Evolutionary conservation across 2,797 vertebrate species (phyloP), one percentile per base, ranked within the genome.

Genomic region (Amazona ochrocephala): DNA sequence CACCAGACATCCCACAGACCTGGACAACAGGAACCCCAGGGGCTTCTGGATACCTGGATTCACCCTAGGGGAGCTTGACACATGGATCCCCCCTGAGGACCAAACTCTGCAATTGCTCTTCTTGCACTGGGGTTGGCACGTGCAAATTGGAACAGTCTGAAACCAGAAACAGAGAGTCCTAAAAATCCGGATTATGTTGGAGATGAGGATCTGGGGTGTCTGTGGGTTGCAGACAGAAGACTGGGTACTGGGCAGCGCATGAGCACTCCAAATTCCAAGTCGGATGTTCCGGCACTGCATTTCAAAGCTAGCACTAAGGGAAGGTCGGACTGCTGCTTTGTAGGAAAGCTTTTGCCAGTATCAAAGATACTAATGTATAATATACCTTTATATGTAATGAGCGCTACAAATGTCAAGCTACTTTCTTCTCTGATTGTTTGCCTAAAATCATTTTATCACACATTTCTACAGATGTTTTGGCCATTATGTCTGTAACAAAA

Each of bases 1-100:
- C 4, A 0, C 50, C 1, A 2, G 47, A 77, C 9, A 48, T 5
- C 10, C 26, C 39, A 3, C 11, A 58, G 19, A 65, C 2, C 1
- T 30, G 74, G 27, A 50, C 42, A 73, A 9, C 26, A 62, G 16
- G 27, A 0, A 10, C 11, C 5, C 10, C 3, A 16, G n/a, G 27
- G 29, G 32, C 27, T 66, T 80, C n/a, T 41, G 34, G 1, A 27
- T 27, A 19, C 26, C 39, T 13, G 77, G 32, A 86, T 56, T 90
- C 71, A 39, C 18, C 30, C 6, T 44, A 65, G n/a, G 11, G 32
- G 32, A 60, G 21, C 22, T 44, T 7, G 64, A 44, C 34, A 42
- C 4, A 0, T 4, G 61, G 60, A 58, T 79, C 24, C 30, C 54
- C 10, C 14, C 26, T 42, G 8, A 75, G 22, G 11, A 90, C 23